These are phyloP conservation scores for Eupithecia subfuscata DNA, from an alignment of 2,888 invertebrate genomes.

Conservation along the genomic window DNA sequence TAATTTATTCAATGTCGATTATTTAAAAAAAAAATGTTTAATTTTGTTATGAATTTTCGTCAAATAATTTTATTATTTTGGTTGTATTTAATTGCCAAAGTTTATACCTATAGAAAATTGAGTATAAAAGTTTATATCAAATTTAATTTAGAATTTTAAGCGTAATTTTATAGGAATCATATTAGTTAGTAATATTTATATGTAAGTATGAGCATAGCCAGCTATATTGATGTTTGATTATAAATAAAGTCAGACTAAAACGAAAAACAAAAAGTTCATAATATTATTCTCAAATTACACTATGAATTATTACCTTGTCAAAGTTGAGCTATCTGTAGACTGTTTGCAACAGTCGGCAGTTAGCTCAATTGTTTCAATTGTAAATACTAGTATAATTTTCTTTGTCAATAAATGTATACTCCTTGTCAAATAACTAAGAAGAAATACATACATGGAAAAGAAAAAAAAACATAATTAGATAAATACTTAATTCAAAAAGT, in stretches of 20 bases:
- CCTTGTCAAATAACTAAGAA: neutral
- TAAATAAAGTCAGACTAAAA: neutral
- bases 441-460: neutral
- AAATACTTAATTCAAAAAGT: no score
- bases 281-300: neutral
- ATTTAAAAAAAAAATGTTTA: neutral
- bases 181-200: neutral
- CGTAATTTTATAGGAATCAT: neutral
- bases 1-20: neutral
- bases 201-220: neutral
- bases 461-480: no score
- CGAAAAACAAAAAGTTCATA: neutral
- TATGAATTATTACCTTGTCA: neutral
- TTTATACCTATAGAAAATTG: slow-evolving; percentile 17
- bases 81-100: slow-evolving; percentile 42
- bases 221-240: neutral
- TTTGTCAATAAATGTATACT: no score
- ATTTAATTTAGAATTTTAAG: neutral
- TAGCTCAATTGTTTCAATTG: no score
- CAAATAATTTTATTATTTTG: slow-evolving; percentile 17
- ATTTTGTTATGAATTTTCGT: slow-evolving; percentile 3
- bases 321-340: no score
- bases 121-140: neutral
- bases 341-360: no score
- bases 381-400: no score